A percentile compares a stretch with the other conserved stretches of the same genome.
These are phyloP conservation scores for Leptinotarsa lineolata DNA, from an alignment of 1,140 invertebrate species.

Conservation along the genomic window DNA sequence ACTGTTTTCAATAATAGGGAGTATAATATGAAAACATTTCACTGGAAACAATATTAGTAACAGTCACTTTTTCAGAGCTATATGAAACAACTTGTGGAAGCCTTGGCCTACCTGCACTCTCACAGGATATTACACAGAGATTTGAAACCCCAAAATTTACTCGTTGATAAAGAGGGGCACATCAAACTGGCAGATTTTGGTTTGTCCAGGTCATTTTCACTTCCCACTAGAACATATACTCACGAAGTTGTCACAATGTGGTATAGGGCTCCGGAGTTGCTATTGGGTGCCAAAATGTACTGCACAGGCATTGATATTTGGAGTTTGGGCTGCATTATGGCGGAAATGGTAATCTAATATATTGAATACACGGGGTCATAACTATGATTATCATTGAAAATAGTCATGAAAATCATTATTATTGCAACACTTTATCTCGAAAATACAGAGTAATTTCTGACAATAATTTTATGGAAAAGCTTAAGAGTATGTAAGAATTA, in stretches of 20 bases:
- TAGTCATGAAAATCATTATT: not conserved
- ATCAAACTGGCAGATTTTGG: constrained; percentile 94
- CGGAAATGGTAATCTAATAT: constrained; percentile 77
- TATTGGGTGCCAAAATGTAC: constrained; percentile 89
- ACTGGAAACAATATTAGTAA: too few relatives aligned
- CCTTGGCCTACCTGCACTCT: constrained; percentile 90
- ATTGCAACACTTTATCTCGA: not conserved
- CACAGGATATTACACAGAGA: constrained; percentile 86
- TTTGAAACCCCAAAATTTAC: constrained; percentile 89
- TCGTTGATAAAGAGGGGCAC: constrained; percentile 77
- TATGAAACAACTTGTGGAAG: constrained; percentile 87
- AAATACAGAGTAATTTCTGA: not conserved
- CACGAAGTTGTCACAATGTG: constrained; percentile 96
- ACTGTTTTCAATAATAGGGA: too few relatives aligned
- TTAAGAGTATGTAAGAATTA: too few relatives aligned
- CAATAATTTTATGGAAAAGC: too few relatives aligned
- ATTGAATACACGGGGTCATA: constrained; percentile 17
- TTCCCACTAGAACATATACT: constrained; percentile 85
- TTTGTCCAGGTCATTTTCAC: constrained; percentile 78
- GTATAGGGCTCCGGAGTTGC: constrained; percentile 95
- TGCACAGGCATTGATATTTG: constrained; percentile 91
- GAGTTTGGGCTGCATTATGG: constrained; percentile 95
- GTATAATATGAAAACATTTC: too few relatives aligned
- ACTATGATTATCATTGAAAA: not conserved
- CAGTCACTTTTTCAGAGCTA: constrained; percentile 68